Base-by-base conservation (phyloP, 1,140 invertebrate species). In the Aphelenchoides avenae region DNA sequence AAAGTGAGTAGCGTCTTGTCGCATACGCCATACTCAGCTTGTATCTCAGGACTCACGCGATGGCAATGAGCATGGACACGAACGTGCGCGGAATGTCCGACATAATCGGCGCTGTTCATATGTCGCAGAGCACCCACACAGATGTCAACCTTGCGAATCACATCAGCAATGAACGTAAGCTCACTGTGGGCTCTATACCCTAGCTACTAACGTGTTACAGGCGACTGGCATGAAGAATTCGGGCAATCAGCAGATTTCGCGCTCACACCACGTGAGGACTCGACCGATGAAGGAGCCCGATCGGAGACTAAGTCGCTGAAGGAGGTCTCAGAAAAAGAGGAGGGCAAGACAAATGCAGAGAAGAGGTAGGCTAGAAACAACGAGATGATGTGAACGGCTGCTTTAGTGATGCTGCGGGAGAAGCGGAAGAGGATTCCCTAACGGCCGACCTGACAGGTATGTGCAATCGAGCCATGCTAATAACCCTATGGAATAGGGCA, bases 71-170 rank as follows among this genome's bases (percentile, higher is more conserved):
- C 18, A 57, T 75, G 39, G 75, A 77, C n/a, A 57, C 58, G 4
- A 64, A 73, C 22, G 71, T 73, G 22, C 63, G 72, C 26, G 72
- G 72, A 27, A 77, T 75, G 36, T 68, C 71, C 18, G 72, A 75
- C 44, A 47, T 75, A 18, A 75, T 75, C 42, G 59, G 56, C 33
- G 71, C 72, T 29, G 61, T 58, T 34, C 70, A 75, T 44, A 77
- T 75, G 72, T 68, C 75, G 24, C 72, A 75, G 42, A 68, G 62
- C 29, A 75, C 72, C 1, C 76, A 77, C 31, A 70, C 61, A 20
- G 67, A 75, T 48, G 60, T 75, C 9, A 77, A 75, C 53, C 50
- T 75, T 20, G 72, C 72, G 11, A 77, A 77, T 51, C 72, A 75
- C 39, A 75, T 75, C 30, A 69, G 62, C 40, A 68, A 62, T 40